A percentile compares a stretch with the other conserved stretches of the same genome.
Conservation (phyloP, 2,888 invertebrate species). For the Drosophila tripunctata region DNA sequence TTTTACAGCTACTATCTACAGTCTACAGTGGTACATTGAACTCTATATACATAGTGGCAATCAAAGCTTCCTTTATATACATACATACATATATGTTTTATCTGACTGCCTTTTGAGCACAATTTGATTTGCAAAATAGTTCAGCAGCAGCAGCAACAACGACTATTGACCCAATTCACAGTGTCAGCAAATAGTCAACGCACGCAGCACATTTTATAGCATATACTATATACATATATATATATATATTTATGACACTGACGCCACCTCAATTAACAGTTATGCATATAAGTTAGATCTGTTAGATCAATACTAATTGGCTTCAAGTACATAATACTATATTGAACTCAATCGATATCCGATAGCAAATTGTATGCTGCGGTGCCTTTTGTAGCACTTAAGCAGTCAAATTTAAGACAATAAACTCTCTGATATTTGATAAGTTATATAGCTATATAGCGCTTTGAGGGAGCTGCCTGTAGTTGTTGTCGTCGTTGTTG, state of each 20-base stretch:
- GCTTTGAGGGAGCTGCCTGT: not conserved
- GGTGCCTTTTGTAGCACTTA: conserved; percentile 34
- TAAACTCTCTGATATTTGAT: not conserved
- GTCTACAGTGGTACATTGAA: conserved; percentile 50
- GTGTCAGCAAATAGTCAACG: conserved; percentile 41
- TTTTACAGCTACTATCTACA: conserved; percentile 28
- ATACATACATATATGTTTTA: conserved; percentile 29
- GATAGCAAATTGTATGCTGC: conserved; percentile 15
- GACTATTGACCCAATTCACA: conserved; percentile 49
- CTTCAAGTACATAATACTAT: conserved; percentile 35
- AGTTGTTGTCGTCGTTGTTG: too few relatives aligned
- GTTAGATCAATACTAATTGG: conserved; percentile 57
- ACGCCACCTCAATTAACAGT: conserved; percentile 51
- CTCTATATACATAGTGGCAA: conserved; percentile 2
- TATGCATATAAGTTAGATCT: conserved; percentile 26
- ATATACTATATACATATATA: too few relatives aligned
- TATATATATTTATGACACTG: conserved; percentile 59
- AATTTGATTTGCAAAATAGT: conserved; percentile 63
- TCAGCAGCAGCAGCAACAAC: not conserved
- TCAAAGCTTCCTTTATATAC: too few relatives aligned
- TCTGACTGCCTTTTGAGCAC: conserved; percentile 32
- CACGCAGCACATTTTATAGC: conserved; percentile 43
- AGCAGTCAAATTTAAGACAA: conserved; percentile 3
- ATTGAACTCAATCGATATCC: conserved; percentile 21
- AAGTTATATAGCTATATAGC: not conserved